Evolutionary conservation across 2,797 vertebrate species (phyloP), one percentile per base, ranked within the genome.

Genomic region (Typhlichthys subterraneus): DNA sequence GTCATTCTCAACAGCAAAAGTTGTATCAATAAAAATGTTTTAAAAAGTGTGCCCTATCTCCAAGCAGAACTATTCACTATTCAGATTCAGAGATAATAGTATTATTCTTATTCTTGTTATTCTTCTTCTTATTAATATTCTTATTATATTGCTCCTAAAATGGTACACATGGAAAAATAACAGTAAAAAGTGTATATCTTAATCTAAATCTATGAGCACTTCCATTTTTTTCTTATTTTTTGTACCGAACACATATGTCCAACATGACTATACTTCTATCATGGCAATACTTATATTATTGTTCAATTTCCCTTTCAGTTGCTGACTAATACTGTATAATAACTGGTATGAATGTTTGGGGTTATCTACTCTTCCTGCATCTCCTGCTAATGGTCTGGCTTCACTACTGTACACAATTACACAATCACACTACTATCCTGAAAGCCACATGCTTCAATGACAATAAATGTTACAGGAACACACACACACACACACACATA

Each of bases 1-100:
- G 95, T 98, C 94, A 96, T 95, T 91, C 94, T 94, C 92, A 94
- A 95, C 92, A 94, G 92, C 93, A 93, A 97, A 87, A 90, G 90
- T 94, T 90, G 87, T 91, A 92, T 92, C 91, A 93, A 94, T 93
- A 90, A 91, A 92, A 90, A 90, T 87, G 86, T 92, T 91, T 91
- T 79, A 88, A 91, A 91, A 91, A 92, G 86, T 85, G 79, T 83
- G 63, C 73, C 70, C 23, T 81, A 79, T 87, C 76, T 86, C 81
- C 85, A 69, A 67, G 52, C 67, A 61, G 76, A 66, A 75, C 66
- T 85, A 66, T 70, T 77, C 68, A 61, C 69, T 77, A 45, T 53
- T 23, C 69, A 63, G 60, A 61, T 56, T 55, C 50, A 47, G 13
- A 42, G 15, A 48, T 59, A 10, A 67, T 62, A 38, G 54, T 49